Conservation (phyloP, 2,888 invertebrate genomes). For the Neoascia interrupta region DNA sequence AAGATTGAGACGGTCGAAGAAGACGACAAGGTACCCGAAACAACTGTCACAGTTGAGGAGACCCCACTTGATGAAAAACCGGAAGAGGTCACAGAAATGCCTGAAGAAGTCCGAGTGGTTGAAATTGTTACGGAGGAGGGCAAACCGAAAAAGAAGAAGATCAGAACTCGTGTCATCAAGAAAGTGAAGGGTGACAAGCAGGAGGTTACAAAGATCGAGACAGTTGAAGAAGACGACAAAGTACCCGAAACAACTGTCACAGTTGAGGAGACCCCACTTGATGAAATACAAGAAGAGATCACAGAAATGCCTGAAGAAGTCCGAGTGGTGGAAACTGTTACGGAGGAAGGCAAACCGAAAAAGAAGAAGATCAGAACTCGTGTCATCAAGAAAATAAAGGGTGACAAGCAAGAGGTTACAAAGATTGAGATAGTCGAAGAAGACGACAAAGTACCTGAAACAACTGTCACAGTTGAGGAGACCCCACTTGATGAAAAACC, state of each 20-base stretch:
- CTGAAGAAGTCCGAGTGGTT: slow-evolving; percentile 68
- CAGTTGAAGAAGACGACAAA: slow-evolving; percentile 24
- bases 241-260: slow-evolving; percentile 28
- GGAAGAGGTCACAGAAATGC: slow-evolving; percentile 39
- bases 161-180: slow-evolving; percentile 71
- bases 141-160: slow-evolving; percentile 74
- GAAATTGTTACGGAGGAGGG: slow-evolving; percentile 71
- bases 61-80: slow-evolving; percentile 52
- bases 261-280: slow-evolving; percentile 16
- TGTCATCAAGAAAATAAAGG: slow-evolving; percentile 25
- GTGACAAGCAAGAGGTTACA: slow-evolving; percentile 33
- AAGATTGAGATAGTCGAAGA: slow-evolving; percentile 30
- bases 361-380: slow-evolving; percentile 35
- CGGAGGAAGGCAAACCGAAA: slow-evolving; percentile 27
- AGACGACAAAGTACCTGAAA: slow-evolving; percentile 29
- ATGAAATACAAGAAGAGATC: slow-evolving; percentile 18
- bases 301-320: slow-evolving; percentile 22
- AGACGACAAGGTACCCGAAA: slow-evolving; percentile 74
- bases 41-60: slow-evolving; percentile 76
- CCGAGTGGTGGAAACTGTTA: background rate
- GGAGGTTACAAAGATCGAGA: slow-evolving; percentile 32
- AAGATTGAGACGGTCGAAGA: slow-evolving; percentile 76
- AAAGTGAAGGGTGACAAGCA: slow-evolving; percentile 31
- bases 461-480: slow-evolving; percentile 33
- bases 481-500: slow-evolving; percentile 18